Evolutionary conservation across 2,888 invertebrate genomes (phyloP).

Genomic region (Leistus spinibarbis): DNA sequence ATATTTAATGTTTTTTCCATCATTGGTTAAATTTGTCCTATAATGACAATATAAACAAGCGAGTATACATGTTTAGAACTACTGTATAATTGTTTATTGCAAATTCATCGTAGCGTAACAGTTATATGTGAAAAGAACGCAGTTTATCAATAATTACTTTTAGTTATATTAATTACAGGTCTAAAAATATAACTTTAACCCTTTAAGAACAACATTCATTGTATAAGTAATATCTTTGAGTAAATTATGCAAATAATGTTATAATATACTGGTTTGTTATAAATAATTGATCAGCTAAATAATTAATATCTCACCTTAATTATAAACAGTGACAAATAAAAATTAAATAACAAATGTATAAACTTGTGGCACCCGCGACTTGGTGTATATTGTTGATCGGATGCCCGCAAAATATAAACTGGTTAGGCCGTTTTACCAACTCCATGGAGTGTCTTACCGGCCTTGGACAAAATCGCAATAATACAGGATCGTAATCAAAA

Average conservation of each 20-base stretch:
- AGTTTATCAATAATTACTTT: background rate
- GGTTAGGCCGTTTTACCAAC: slow-evolving; percentile 14
- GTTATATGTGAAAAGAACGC: background rate
- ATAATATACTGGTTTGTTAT: background rate
- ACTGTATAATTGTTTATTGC: background rate
- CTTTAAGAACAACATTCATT: background rate
- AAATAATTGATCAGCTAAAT: background rate
- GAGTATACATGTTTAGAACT: background rate
- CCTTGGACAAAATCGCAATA: slow-evolving; percentile 16
- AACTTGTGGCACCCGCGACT: background rate
- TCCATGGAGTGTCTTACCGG: slow-evolving; percentile 23
- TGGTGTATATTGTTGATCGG: slow-evolving; percentile 5
- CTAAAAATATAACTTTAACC: background rate
- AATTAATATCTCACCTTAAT: slow-evolving; percentile 6
- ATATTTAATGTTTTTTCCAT: too few species aligned
- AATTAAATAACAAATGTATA: slow-evolving; percentile 6
- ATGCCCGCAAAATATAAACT: slow-evolving; percentile 24
- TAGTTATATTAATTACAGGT: background rate
- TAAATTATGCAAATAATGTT: background rate
- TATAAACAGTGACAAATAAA: background rate
- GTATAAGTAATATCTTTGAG: background rate
- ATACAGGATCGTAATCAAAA: slow-evolving; percentile 15
- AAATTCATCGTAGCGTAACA: background rate
- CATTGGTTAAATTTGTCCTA: too few species aligned
- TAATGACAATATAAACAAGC: too few species aligned